Conservation (phyloP, 2,888 invertebrate species). For the Vesta saturnalis region DNA sequence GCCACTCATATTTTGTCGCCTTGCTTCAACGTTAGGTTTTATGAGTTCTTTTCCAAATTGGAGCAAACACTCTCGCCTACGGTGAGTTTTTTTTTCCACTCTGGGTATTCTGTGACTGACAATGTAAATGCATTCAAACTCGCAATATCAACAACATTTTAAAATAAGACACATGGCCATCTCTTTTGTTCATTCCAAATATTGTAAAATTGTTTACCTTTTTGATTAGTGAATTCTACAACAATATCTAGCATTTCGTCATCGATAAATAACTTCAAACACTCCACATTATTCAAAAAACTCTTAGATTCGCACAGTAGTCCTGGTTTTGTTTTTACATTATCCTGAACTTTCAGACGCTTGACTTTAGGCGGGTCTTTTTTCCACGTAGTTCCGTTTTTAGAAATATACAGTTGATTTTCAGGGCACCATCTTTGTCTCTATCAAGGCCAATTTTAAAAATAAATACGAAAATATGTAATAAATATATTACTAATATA, state of each 20-base stretch:
- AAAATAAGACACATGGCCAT: too few species aligned
- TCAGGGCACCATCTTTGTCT: too few species aligned
- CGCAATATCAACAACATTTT: too few species aligned
- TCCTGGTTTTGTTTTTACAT: too few species aligned
- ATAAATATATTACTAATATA: not conserved
- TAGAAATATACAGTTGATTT: too few species aligned
- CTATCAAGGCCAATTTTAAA: too few species aligned
- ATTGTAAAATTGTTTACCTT: not conserved
- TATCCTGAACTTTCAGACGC: constrained; percentile 2
- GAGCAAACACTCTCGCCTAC: too few species aligned
- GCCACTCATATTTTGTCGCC: not conserved
- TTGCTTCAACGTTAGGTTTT: not conserved
- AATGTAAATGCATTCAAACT: too few species aligned
- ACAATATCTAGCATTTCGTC: constrained; percentile 10
- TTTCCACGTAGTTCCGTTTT: too few species aligned
- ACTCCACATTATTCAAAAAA: constrained; percentile 2
- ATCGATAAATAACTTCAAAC: constrained; percentile 5
- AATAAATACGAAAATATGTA: too few species aligned
- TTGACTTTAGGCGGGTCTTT: not conserved
- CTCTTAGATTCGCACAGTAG: constrained; percentile 6
- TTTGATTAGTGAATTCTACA: constrained; percentile 13
- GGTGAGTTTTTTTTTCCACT: not conserved
- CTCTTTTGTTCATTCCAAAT: constrained; percentile 5
- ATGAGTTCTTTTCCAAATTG: too few species aligned
- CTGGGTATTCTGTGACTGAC: too few species aligned